Conservation (phyloP, 2,113 vertebrate genomes). For the Marcusenius ussheri region DNA sequence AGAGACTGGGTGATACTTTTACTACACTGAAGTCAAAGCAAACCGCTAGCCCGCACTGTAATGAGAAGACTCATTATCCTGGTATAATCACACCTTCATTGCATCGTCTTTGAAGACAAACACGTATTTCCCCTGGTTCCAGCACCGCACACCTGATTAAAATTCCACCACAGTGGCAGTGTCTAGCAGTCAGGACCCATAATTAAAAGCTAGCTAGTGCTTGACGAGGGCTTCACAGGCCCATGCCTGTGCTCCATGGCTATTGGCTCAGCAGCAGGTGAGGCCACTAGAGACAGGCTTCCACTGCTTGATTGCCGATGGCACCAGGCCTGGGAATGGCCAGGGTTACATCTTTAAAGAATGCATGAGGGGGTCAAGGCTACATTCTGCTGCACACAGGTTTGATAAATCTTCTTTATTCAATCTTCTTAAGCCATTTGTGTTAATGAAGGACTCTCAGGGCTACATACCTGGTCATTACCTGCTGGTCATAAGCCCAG, state of each 20-base stretch:
- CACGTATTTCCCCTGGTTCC: constrained; percentile 20
- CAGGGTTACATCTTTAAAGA: background rate
- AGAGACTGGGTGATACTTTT: constrained; percentile 27
- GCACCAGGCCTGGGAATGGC: background rate
- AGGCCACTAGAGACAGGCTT: constrained; percentile 16
- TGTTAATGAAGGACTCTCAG: background rate
- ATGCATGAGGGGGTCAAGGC: background rate
- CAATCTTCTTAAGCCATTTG: background rate
- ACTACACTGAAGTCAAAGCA: constrained; percentile 25
- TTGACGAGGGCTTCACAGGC: constrained; percentile 34
- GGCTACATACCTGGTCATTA: background rate
- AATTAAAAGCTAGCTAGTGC: constrained; percentile 48
- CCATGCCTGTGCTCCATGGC: constrained; percentile 32
- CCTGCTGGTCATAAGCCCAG: background rate
- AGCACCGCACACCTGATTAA: constrained; percentile 45
- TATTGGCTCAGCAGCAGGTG: constrained; percentile 36
- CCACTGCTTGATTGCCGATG: background rate
- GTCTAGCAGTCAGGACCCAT: constrained; percentile 19
- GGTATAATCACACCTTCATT: constrained; percentile 30
- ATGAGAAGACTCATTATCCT: constrained; percentile 55
- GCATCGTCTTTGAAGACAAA: constrained; percentile 38
- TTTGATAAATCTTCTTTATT: background rate
- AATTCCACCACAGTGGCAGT: constrained; percentile 23
- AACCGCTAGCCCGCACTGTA: constrained; percentile 33
- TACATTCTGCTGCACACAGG: background rate